Conservation (phyloP, 2,113 vertebrate genomes). For the Bos javanicus region DNA sequence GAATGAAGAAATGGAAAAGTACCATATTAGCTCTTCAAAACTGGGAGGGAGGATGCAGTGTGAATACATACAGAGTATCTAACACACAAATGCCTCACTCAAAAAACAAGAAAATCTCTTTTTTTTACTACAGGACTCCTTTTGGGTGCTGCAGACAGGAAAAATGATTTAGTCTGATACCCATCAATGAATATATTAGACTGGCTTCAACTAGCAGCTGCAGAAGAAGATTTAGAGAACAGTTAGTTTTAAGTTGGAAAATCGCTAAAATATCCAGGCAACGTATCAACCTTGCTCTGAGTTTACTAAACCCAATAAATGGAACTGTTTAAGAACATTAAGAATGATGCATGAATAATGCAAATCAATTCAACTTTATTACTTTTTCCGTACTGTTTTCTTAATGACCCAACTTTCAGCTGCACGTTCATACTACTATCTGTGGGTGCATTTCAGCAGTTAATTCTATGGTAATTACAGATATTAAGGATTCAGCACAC, state of each 20-base stretch:
- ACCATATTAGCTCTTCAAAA: slow-evolving; percentile 23
- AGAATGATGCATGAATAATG: slow-evolving; percentile 15
- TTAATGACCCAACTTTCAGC: slow-evolving; percentile 6
- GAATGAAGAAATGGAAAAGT: not conserved
- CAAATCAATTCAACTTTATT: slow-evolving; percentile 30
- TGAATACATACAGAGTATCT: slow-evolving; percentile 16
- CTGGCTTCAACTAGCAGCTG: not conserved
- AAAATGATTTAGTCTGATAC: slow-evolving; percentile 47
- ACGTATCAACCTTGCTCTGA: slow-evolving; percentile 4
- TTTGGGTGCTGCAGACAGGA: not conserved
- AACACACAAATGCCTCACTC: slow-evolving; percentile 24
- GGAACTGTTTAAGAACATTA: slow-evolving; percentile 28
- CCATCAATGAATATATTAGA: slow-evolving; percentile 24
- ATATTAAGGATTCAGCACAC: slow-evolving; percentile 35
- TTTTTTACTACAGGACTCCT: slow-evolving; percentile 13
- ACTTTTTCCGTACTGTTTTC: slow-evolving; percentile 13
- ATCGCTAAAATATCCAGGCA: slow-evolving; percentile 33
- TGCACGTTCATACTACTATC: not conserved
- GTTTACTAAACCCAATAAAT: slow-evolving; percentile 54
- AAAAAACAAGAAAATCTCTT: not conserved
- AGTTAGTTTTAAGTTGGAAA: slow-evolving; percentile 36
- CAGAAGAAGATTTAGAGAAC: slow-evolving; percentile 27
- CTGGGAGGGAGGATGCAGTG: not conserved
- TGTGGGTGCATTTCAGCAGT: slow-evolving; percentile 12
- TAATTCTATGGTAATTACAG: slow-evolving; percentile 40